phyloP scores from a whole-genome alignment of 2,797 vertebrate genomes.

The Hydrophis major region DNA sequence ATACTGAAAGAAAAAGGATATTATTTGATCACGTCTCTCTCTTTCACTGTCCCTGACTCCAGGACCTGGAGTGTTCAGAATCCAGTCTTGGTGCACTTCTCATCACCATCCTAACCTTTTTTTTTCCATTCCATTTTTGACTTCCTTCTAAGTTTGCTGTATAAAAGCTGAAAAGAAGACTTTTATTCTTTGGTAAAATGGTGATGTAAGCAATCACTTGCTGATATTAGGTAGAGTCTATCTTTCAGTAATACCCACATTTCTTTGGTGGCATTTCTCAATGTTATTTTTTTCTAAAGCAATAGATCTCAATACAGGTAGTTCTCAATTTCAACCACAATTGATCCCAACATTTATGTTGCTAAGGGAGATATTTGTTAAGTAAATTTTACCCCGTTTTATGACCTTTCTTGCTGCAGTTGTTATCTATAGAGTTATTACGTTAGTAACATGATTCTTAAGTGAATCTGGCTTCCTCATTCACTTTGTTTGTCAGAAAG shows the following conservation, averaged over 20 bases:
- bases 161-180: slow-evolving; percentile 61
- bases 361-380: background rate
- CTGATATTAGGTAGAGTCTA: slow-evolving; percentile 67
- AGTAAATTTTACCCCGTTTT: background rate
- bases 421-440: background rate
- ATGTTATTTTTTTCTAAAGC: slow-evolving; percentile 50
- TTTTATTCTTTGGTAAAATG: slow-evolving; percentile 55
- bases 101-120: background rate
- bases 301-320: slow-evolving; percentile 39
- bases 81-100: background rate
- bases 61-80: background rate
- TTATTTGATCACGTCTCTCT: slow-evolving; percentile 19
- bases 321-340: background rate
- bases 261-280: slow-evolving; percentile 59
- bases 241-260: slow-evolving; percentile 63
- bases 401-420: background rate
- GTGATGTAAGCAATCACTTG: slow-evolving; percentile 61
- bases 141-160: slow-evolving; percentile 41
- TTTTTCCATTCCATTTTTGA: slow-evolving; percentile 24
- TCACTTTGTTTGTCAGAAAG: background rate
- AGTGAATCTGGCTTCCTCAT: background rate
- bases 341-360: background rate
- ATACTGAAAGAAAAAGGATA: slow-evolving; percentile 57
- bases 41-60: background rate
- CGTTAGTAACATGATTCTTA: background rate